Percentiles rank a stretch among this genome's conserved stretches.
These are phyloP conservation scores for Bombus confusus DNA, from an alignment of 1,140 invertebrate species.

Conservation along the genomic window DNA sequence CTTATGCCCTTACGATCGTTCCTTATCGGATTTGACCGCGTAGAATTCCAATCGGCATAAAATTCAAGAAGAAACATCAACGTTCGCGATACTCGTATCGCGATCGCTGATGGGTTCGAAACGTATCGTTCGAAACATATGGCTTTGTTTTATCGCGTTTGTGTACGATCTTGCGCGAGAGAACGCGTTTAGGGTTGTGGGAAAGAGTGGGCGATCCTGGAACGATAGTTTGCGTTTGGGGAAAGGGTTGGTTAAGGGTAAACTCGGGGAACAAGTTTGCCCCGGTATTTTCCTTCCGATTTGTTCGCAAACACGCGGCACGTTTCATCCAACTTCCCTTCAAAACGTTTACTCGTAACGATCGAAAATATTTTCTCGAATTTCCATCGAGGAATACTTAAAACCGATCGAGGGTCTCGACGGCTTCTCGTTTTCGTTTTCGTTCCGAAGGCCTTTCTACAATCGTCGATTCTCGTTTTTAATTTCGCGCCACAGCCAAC, in stretches of 20 bases:
- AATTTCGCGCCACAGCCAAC: neutral
- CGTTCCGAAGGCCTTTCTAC: neutral
- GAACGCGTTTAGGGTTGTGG: neutral
- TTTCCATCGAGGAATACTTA: neutral
- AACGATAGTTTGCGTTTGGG: neutral
- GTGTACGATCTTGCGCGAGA: neutral
- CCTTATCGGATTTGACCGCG: too few species aligned
- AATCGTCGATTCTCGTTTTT: neutral
- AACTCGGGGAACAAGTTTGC: conserved; percentile 19
- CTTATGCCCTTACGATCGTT: too few species aligned
- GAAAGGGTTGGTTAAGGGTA: conserved; percentile 22
- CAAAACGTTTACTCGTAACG: neutral
- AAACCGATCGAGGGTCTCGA: neutral
- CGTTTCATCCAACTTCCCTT: neutral
- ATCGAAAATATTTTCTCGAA: neutral
- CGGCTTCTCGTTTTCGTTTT: neutral
- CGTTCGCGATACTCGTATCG: too few species aligned
- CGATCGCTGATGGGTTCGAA: too few species aligned
- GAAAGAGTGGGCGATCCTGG: neutral
- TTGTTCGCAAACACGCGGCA: conserved; percentile 16
- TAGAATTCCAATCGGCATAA: too few species aligned
- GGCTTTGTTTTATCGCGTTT: too few species aligned
- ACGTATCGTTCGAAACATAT: too few species aligned
- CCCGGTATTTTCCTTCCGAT: conserved; percentile 23
- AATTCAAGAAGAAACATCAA: too few species aligned